Evolutionary conservation across 37 sponge, comb jelly and placozoan species (phyloP).

Genomic region (Eunapius fragilis): DNA sequence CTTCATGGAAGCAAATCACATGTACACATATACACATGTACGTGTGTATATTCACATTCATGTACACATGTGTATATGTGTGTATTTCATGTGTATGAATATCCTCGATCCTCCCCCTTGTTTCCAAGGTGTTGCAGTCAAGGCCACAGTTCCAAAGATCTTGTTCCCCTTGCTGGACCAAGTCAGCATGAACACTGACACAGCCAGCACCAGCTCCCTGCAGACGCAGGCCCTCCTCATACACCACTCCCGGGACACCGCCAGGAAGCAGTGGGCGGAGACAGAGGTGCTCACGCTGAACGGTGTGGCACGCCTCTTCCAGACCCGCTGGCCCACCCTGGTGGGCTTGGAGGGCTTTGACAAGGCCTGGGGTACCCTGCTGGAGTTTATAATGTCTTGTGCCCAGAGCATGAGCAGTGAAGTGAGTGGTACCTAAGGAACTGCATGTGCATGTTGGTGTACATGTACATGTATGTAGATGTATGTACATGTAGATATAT

Average conservation of each 20-base stretch:
- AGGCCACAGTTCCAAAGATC: slow-evolving; percentile 58
- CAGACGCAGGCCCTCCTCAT: slow-evolving; percentile 74
- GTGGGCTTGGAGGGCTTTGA: slow-evolving; percentile 52
- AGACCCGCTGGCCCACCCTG: slow-evolving; percentile 63
- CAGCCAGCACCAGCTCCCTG: slow-evolving; percentile 76
- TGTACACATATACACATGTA: too few species aligned
- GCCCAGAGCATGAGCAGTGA: slow-evolving; percentile 63
- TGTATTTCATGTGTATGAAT: background rate
- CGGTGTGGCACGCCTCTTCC: slow-evolving; percentile 66
- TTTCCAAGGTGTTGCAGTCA: too few species aligned
- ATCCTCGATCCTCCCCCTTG: too few species aligned
- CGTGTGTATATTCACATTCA: too few species aligned
- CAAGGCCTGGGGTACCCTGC: slow-evolving; percentile 77
- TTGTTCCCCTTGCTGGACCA: slow-evolving; percentile 86
- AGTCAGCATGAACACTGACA: slow-evolving; percentile 57
- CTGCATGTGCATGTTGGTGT: too few species aligned
- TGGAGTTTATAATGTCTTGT: slow-evolving; percentile 61
- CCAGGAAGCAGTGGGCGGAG: slow-evolving; percentile 98
- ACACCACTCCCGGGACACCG: slow-evolving; percentile 94
- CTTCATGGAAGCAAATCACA: too few species aligned
- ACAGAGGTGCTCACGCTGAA: slow-evolving; percentile 72
- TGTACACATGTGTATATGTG: too few species aligned
- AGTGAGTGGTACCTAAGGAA: too few species aligned
- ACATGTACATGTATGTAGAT: background rate
- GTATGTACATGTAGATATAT: too few species aligned